Conservation (phyloP, 2,888 invertebrate genomes). For the Rhamphomyia laevipes region DNA sequence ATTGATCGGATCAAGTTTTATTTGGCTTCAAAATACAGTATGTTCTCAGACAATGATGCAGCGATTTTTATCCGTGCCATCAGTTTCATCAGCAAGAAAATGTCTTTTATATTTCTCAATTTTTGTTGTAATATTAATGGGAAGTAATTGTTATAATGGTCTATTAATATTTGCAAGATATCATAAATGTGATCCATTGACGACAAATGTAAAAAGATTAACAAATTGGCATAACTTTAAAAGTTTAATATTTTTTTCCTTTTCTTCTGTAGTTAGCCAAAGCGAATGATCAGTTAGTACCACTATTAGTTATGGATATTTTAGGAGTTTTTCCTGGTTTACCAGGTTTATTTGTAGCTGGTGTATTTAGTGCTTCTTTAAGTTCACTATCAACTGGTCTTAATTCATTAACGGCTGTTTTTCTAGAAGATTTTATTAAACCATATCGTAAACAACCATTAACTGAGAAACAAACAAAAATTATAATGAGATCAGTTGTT, state of each 20-base stretch:
- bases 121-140: constrained; percentile 48
- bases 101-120: constrained; percentile 51
- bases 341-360: constrained; percentile 79
- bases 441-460: constrained; percentile 47
- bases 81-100: constrained; percentile 53
- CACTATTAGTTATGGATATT: constrained; percentile 74
- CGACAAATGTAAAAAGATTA: constrained; percentile 52
- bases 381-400: constrained; percentile 71
- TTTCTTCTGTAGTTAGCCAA: background rate
- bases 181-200: constrained; percentile 65
- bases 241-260: too few relatives aligned
- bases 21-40: constrained; percentile 63
- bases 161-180: constrained; percentile 62
- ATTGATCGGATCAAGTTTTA: constrained; percentile 60
- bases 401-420: constrained; percentile 70
- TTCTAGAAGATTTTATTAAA: constrained; percentile 65
- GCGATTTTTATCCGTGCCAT: constrained; percentile 65
- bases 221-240: background rate
- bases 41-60: constrained; percentile 81
- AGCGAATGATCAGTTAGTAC: constrained; percentile 69
- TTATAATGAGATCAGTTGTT: constrained; percentile 56
- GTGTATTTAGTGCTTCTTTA: constrained; percentile 81
- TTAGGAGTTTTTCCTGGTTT: constrained; percentile 65
- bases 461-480: constrained; percentile 41
- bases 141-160: constrained; percentile 59